Evolutionary conservation across 2,797 vertebrate genomes (phyloP), one percentile per base, ranked within the genome.

Genomic region (Hydrophis major): DNA sequence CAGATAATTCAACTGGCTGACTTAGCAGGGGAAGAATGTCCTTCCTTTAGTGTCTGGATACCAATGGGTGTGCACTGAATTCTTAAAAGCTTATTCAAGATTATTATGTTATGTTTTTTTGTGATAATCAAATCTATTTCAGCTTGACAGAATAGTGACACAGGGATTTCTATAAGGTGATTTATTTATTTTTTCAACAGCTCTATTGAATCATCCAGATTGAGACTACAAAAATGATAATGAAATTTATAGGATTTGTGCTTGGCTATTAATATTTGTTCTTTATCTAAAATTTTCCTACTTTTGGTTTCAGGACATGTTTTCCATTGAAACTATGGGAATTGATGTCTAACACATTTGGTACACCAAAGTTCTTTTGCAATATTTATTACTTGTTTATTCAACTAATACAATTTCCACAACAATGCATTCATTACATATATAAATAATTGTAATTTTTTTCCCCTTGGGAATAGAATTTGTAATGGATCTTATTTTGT

Each of bases 31-130:
- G 13, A 90, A 94, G 50, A 93, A 83, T 92, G 87, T n/a, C 8
- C 74, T 93, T 95, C 91, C 86, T 94, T 95, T 96, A 61, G 61
- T 88, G 90, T 42, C 86, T 93, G 59, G 50, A 18, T 92, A 61
- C 53, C 22, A 22, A 13, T 93, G 88, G 93, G 89, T 74, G 66
- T 93, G 89, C 93, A 92, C 42, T 32, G 61, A 92, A 63, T 27
- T 12, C 42, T 83, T 94, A 93, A 95, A 95, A 83, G 2, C 93
- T 57, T 94, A 91, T 89, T 66, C 42, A 86, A 4, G 89, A 89
- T 93, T 59, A 56, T 22, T 87, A 92, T 87, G 86, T 27, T 87
- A 55, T n/a, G 93, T 89, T 93, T 69, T 56, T 88, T 89, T 90
- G 53, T 53, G 55, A 89, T 74, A 91, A 78, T 57, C 20, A 91